Evolutionary conservation across 2,113 vertebrate genomes (phyloP).

Genomic region (Chloroceryle aenea): DNA sequence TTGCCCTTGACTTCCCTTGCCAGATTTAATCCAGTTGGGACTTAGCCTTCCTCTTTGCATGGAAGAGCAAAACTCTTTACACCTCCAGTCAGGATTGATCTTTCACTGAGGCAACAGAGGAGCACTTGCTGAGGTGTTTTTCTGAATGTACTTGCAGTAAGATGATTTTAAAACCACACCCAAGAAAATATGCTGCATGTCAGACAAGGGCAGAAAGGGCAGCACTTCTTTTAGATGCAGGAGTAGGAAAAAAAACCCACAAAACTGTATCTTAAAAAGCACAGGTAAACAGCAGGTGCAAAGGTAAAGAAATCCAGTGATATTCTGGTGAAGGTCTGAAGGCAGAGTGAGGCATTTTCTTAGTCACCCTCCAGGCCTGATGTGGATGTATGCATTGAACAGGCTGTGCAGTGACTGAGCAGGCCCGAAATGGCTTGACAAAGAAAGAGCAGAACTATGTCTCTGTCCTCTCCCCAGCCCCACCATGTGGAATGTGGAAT

Average conservation of each 20-base stretch:
- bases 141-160: neutral
- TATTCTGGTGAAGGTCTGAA: neutral
- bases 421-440: neutral
- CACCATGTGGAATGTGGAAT: neutral
- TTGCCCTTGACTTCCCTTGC: too few relatives aligned
- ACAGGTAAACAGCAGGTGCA: neutral
- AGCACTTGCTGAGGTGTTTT: neutral
- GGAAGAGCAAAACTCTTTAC: neutral
- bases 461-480: neutral
- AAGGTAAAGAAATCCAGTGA: neutral
- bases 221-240: neutral
- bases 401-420: neutral
- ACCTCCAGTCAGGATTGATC: neutral
- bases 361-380: neutral
- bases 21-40: too few relatives aligned
- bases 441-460: neutral
- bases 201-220: neutral
- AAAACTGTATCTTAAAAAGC: neutral
- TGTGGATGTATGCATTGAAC: fast-evolving
- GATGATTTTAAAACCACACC: neutral
- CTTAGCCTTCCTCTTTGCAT: too few relatives aligned
- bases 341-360: neutral
- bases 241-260: neutral
- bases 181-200: neutral
- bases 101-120: neutral